Evolutionary conservation across 2,888 invertebrate species (phyloP), one percentile per base, ranked within the genome.

Genomic region (Hylaea fasciaria): DNA sequence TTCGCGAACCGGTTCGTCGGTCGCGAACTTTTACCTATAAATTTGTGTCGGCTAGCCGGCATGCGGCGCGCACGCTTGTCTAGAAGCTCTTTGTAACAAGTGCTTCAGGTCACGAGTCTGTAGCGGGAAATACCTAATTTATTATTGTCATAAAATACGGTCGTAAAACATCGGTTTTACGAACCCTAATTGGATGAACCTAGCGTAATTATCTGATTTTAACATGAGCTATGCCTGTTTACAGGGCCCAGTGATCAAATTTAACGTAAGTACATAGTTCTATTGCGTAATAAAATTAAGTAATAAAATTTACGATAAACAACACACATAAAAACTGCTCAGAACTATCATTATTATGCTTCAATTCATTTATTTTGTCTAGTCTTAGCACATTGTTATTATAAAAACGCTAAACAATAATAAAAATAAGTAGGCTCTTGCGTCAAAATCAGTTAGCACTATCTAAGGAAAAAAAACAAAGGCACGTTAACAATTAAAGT

Each of bases 11-110:
- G 91, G 91, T 91, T 86, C 77, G 84, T 81, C 84, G 89, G 90
- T 90, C 91, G 91, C 92, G 92, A 92, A 92, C 92, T 92, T 91
- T 92, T 91, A 91, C 92, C 91, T 92, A 92, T 92, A 92, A 92
- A 92, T 92, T 92, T 88, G 89, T 91, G 91, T 89, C 89, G 89
- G 85, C 84, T 82, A 80, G 85, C 80, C 78, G 84, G 84, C 83
- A 82, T 81, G 81, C 85, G 79, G 83, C 78, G 74, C 68, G 78
- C 80, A 76, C 79, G 82, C 77, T 77, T 77, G 84, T 87, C 86
- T 89, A 89, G 87, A 82, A 86, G 83, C 82, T 83, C 79, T 80
- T 72, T 75, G 73, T 76, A 70, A 72, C 67, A 71, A 73, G 73
- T 72, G 80, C 71, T 74, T 69, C 68, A 85, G 74, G 78, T 74